Evolutionary conservation across 1,140 invertebrate genomes (phyloP), one percentile per base, ranked within the genome.

Genomic region (Drosophila ambigua): DNA sequence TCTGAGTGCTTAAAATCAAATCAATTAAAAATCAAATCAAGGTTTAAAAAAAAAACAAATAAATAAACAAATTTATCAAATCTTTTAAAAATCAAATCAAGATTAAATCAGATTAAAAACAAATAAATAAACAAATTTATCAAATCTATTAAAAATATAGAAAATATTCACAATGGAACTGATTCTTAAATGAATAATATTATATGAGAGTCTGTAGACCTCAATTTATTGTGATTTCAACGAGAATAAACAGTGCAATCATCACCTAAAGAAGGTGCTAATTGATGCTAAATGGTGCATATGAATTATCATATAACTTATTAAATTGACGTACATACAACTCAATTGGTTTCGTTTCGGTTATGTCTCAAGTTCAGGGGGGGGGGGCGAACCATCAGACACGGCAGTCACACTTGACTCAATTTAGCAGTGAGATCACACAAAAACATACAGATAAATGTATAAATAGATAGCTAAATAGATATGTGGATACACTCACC

Each of bases 401-500:
- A 68, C 35, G 6, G 26, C 26, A 28, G 43, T 7, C 16, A 53
- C 64, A 71, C 67, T 69, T 69, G 26, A 71, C 45, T 50, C 67
- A 71, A 71, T 71, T 71, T 58, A 71, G n/a, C 52, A 50, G 28
- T 69, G 35, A 69, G 67, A 69, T 69, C 66, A 69, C 64, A 2
- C 8, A 20, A 55, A 2, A 16, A 15, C 31, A 43, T 35, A 35
- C 11, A 20, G 3, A 1, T 5, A 67, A 44, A 54, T 9, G 9
- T 11, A 11, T 15, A 28, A 26, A 24, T 28, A 39, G 11, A 13
- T 4, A 39, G 31, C 11, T 11, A 35, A 9, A 44, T 45, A 15
- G 9, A 16, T 28, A 16, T 16, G 16, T 16, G 28, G 9, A 4
- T 13, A 2, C 5, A 90, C 90, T 91, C 15, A 91, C 90, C 90